A percentile compares a stretch with the other conserved stretches of the same genome.
These are phyloP conservation scores for Dipodomys stephensi DNA, from an alignment of 2,113 vertebrate species.

Conservation along the genomic window DNA sequence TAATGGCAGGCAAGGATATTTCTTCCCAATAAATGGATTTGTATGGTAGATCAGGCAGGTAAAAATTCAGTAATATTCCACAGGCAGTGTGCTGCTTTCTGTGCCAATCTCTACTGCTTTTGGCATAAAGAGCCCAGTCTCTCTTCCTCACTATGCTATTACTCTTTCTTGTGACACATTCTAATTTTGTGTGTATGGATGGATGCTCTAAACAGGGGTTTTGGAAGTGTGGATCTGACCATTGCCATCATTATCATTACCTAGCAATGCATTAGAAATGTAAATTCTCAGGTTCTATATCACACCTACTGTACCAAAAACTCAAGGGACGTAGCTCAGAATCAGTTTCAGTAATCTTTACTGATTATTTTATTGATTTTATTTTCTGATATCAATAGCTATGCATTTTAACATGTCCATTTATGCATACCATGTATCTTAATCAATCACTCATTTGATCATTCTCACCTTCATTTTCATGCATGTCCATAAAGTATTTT, in stretches of 20 bases:
- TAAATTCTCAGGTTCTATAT: neutral
- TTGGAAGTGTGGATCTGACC: neutral
- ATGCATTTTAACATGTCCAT: too few species aligned
- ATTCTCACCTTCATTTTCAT: too few species aligned
- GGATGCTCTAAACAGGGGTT: neutral
- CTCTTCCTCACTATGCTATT: neutral
- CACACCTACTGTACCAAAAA: neutral
- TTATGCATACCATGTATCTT: too few species aligned
- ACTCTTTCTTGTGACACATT: neutral
- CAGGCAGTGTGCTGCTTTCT: neutral
- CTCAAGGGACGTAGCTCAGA: neutral
- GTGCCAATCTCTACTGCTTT: neutral
- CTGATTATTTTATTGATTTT: neutral
- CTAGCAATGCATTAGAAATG: neutral
- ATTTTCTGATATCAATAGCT: neutral
- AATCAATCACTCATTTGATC: too few species aligned
- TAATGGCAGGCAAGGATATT: neutral
- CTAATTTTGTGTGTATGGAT: neutral
- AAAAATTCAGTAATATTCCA: neutral
- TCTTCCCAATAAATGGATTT: neutral
- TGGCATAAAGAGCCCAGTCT: neutral
- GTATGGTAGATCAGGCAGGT: neutral
- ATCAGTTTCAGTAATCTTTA: neutral
- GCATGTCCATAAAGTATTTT: too few species aligned
- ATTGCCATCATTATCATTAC: neutral